Evolutionary conservation across 2,888 invertebrate genomes (phyloP), one percentile per base, ranked within the genome.

Genomic region (Diadegma fenestrale): DNA sequence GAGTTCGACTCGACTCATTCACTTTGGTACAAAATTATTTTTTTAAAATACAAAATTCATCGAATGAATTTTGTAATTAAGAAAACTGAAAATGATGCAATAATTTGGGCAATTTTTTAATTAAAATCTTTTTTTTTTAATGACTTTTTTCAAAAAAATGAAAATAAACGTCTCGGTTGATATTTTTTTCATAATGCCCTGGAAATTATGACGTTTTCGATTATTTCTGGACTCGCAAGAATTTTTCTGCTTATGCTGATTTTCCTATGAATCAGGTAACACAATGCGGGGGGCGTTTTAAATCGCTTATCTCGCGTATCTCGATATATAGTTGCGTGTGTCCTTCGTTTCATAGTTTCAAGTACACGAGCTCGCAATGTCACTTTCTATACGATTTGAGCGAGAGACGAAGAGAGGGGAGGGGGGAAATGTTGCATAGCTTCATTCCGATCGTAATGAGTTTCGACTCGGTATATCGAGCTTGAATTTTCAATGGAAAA

Each of bases 331-430:
- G 51, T 69, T 58, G 63, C 71, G 14, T 22, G 30, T 58, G 78
- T 73, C 84, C 81, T 78, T 85, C 73, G 37, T 68, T 78, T 73
- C 19, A 26, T 78, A 81, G 68, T 81, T 85, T 81, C 84, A 78
- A 85, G 81, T 63, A 75, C 79, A 83, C 69, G 78, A 64, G 41
- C 45, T 64, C 30, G 41, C n/a, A 63, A 51, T 61, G 33, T 63
- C 43, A 63, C 71, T 63, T 80, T 71, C 48, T 19, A 30, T 51
- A 72, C 71, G 58, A 22, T 43, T 37, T 22, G 17, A 26, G 45
- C 17, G 10, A 30, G 61, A 6, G 51, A 2, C 1, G 4, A 22
- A 10, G 22, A 10, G 33, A n/a, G 14, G 41, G 43, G 73, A 17
- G 17, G 17, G 45, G 33, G 45, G 3, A 22, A 30, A n/a, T 54